Percentiles rank a stretch among this genome's conserved stretches.
These are phyloP conservation scores for Neodiprion fabricii DNA, from an alignment of 1,140 invertebrate species.

Conservation along the genomic window DNA sequence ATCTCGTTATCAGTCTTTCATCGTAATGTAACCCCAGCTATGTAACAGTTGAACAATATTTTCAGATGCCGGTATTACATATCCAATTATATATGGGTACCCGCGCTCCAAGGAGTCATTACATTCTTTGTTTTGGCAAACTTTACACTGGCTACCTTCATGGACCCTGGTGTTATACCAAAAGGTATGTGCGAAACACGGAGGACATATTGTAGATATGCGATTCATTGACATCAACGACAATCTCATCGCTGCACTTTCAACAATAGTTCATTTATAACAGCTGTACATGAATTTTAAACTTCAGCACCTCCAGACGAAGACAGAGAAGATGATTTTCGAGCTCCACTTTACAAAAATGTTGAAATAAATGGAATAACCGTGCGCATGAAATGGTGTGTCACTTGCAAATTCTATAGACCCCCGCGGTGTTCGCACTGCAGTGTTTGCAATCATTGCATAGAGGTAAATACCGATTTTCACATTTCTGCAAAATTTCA, in stretches of 20 bases:
- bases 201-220: constrained; percentile 17
- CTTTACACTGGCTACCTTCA: constrained; percentile 97
- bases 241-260: too few relatives aligned
- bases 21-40: too few relatives aligned
- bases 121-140: constrained; percentile 97
- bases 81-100: constrained; percentile 84
- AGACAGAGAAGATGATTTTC: constrained; percentile 95
- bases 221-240: not conserved
- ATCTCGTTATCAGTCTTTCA: too few relatives aligned
- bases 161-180: constrained; percentile 99
- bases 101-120: constrained; percentile 91
- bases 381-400: constrained; percentile 99
- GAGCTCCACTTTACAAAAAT: constrained; percentile 96
- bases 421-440: constrained; percentile 99
- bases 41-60: constrained; percentile 42
- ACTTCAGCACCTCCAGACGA: constrained; percentile 91
- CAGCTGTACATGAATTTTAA: constrained; percentile 23
- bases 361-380: constrained; percentile 98
- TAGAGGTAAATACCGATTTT: constrained; percentile 77
- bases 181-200: constrained; percentile 76
- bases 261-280: too few relatives aligned
- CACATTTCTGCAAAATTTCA: constrained; percentile 12
- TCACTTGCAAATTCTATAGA: constrained; percentile 99
- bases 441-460: constrained; percentile 98
- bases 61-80: constrained; percentile 88